These are phyloP conservation scores for Dilophus febrilis DNA, from an alignment of 2,888 invertebrate genomes.

Conservation along the genomic window DNA sequence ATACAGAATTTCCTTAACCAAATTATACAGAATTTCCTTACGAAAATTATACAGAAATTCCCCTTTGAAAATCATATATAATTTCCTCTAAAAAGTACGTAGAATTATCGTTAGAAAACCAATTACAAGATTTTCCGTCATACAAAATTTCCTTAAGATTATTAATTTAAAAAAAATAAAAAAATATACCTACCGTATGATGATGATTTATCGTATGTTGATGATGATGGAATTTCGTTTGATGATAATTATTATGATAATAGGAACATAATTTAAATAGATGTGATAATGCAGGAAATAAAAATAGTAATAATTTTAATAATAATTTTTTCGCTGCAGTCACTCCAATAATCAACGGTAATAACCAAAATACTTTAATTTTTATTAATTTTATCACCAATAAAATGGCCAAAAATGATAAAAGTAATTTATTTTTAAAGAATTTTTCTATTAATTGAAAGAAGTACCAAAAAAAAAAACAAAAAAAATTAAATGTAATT, in stretches of 20 bases:
- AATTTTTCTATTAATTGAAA: constrained; percentile 50
- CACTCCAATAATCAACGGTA: constrained; percentile 61
- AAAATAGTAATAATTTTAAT: constrained; percentile 59
- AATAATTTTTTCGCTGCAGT: constrained; percentile 71
- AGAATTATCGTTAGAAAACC: no score
- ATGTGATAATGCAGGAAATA: constrained; percentile 67
- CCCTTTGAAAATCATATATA: no score
- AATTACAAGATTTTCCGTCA: no score
- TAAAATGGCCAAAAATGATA: constrained; percentile 57
- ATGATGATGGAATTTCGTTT: constrained; percentile 64
- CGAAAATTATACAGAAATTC: no score
- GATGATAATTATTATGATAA: constrained; percentile 55
- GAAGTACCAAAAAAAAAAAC: constrained; percentile 8
- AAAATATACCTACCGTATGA: constrained; percentile 35
- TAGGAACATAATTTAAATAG: constrained; percentile 72
- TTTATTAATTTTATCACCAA: constrained; percentile 65
- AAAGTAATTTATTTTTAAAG: constrained; percentile 52
- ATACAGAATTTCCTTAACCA: no score
- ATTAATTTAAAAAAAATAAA: no score
- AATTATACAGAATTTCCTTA: no score
- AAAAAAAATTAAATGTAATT: background rate
- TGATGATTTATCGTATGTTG: constrained; percentile 67
- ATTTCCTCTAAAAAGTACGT: constrained; percentile 10
- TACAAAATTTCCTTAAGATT: no score
- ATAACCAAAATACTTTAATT: constrained; percentile 59